Evolutionary conservation across 2,888 invertebrate genomes (phyloP).

Genomic region (Lissocephala sabroskyi): DNA sequence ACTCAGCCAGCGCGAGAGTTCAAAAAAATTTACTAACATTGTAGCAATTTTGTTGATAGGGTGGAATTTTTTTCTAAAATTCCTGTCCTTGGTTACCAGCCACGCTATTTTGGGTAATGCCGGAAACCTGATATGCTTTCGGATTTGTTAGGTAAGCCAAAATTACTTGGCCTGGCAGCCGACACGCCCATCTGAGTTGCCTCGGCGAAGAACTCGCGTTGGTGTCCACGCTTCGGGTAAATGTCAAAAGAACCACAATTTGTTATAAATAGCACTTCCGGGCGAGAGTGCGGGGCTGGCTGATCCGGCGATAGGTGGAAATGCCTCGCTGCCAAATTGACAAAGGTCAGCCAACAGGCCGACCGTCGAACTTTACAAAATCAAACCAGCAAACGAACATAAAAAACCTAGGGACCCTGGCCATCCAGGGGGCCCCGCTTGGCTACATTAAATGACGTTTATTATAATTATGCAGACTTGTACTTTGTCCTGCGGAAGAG

Average conservation of each 20-base stretch:
- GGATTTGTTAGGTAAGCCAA: conserved; percentile 57
- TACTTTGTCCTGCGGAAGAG: conserved; percentile 53
- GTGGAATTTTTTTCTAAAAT: no score
- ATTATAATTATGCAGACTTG: conserved; percentile 68
- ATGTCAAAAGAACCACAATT: conserved; percentile 58
- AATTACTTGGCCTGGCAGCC: conserved; percentile 24
- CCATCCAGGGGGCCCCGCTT: conserved; percentile 23
- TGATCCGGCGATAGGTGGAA: no score
- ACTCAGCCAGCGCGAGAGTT: no score
- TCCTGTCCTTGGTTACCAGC: no score
- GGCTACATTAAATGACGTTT: conserved; percentile 65
- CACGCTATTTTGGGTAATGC: no score
- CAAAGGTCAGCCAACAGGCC: conserved; percentile 52
- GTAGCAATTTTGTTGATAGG: no score
- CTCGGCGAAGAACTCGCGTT: no score
- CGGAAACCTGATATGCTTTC: conserved; percentile 60
- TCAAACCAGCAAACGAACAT: neutral
- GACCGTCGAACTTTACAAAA: neutral
- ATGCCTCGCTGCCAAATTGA: conserved; percentile 31
- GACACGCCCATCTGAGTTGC: no score
- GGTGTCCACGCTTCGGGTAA: no score
- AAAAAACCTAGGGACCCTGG: neutral
- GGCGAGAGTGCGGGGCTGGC: conserved; percentile 1
- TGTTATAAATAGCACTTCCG: conserved; percentile 66
- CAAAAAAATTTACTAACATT: no score